phyloP scores from a whole-genome alignment of 2,113 vertebrate genomes.

The Brienomyrus longianalis region DNA sequence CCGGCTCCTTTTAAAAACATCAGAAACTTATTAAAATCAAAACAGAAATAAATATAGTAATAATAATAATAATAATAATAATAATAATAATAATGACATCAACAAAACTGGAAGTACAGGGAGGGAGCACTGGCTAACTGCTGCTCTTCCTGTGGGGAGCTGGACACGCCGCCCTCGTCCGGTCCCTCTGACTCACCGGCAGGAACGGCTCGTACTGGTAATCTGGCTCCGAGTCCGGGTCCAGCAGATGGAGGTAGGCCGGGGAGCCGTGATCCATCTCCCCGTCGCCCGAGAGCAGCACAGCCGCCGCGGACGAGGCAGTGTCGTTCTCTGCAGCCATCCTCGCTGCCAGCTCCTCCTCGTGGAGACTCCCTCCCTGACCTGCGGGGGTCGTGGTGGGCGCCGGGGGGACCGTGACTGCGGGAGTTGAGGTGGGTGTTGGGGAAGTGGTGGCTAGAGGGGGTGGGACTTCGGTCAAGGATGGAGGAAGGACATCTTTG shows the following conservation, averaged over 20 bases:
- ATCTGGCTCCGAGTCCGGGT: constrained; percentile 72
- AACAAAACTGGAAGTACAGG: not conserved
- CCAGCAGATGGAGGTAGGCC: constrained; percentile 67
- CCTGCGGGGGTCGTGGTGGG: constrained; percentile 26
- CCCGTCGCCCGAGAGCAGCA: constrained; percentile 85
- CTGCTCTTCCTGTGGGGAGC: not conserved
- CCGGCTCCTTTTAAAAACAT: not conserved
- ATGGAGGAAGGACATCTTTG: constrained; percentile 39
- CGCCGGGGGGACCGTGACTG: not conserved
- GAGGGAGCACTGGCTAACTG: not conserved
- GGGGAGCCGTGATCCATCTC: constrained; percentile 72
- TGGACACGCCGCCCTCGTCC: not conserved
- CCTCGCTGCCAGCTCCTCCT: constrained; percentile 41
- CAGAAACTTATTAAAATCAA: not conserved
- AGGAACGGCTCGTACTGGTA: constrained; percentile 83
- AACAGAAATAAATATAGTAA: not conserved
- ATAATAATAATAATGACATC: constrained; percentile 12
- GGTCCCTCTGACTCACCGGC: constrained; percentile 65
- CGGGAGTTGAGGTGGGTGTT: not conserved
- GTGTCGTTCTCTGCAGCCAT: constrained; percentile 68
- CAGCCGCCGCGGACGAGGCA: constrained; percentile 72
- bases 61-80: not conserved
- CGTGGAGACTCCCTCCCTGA: constrained; percentile 40
- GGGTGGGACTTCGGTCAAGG: constrained; percentile 40
- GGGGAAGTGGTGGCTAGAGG: constrained; percentile 32